Evolutionary conservation across 2,113 vertebrate species (phyloP).

Genomic region (Myiopsitta monachus): DNA sequence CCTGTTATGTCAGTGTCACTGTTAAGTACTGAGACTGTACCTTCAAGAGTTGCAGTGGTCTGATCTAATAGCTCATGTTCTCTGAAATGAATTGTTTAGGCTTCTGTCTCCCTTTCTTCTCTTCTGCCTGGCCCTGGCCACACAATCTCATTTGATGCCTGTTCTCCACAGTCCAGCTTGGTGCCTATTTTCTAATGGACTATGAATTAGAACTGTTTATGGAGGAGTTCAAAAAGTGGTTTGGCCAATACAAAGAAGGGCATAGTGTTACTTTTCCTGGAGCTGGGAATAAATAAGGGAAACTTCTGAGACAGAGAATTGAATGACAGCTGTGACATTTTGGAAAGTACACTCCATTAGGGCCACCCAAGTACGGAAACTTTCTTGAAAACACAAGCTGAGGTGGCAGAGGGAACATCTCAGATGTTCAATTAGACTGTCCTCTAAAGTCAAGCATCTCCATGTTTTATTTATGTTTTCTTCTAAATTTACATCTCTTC

Average conservation of each 20-base stretch:
- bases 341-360: background rate
- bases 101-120: background rate
- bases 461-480: background rate
- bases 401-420: background rate
- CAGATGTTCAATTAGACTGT: background rate
- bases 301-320: background rate
- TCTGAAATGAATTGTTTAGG: background rate
- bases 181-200: background rate
- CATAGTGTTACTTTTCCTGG: background rate
- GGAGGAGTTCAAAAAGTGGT: background rate
- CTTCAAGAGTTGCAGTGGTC: background rate
- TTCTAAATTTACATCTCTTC: background rate
- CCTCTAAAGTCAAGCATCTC: background rate
- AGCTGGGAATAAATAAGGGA: background rate
- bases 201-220: background rate
- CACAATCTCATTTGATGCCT: background rate
- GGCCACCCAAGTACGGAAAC: background rate
- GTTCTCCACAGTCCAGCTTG: background rate
- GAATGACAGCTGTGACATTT: background rate
- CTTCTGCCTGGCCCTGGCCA: background rate
- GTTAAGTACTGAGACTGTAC: background rate
- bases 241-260: background rate
- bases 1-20: background rate
- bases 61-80: background rate
- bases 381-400: background rate